A percentile compares a stretch with the other conserved stretches of the same genome.
phyloP scores from a whole-genome alignment of 2,888 invertebrate species.

The Drosophila prolongata region DNA sequence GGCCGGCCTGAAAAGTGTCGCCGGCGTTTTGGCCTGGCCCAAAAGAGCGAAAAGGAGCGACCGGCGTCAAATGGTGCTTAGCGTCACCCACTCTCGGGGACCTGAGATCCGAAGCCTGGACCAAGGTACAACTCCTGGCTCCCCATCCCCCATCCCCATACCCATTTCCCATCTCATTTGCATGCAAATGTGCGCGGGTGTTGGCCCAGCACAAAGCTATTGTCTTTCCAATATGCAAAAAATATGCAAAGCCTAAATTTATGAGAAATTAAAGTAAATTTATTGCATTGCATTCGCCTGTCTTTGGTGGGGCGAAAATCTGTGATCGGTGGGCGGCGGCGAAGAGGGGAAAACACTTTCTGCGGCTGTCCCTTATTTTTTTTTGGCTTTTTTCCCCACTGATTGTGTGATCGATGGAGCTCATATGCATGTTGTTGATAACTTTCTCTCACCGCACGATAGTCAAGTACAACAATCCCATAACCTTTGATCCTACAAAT shows the following conservation, averaged over 20 bases:
- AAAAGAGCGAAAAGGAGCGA: slow-evolving; percentile 26
- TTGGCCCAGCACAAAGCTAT: slow-evolving; percentile 70
- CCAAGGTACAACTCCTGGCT: slow-evolving; percentile 27
- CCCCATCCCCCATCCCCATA: slow-evolving; percentile 30
- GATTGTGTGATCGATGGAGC: slow-evolving; percentile 72
- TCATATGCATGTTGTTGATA: slow-evolving; percentile 52
- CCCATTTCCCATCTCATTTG: slow-evolving; percentile 63
- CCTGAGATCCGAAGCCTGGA: slow-evolving; percentile 12
- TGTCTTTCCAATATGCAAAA: slow-evolving; percentile 66
- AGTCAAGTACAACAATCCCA: slow-evolving; percentile 18
- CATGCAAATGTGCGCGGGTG: slow-evolving; percentile 80
- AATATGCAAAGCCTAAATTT: slow-evolving; percentile 82
- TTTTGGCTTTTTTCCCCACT: slow-evolving; percentile 34
- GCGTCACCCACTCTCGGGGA: slow-evolving; percentile 69
- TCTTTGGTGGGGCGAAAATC: slow-evolving; percentile 43
- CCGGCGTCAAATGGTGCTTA: slow-evolving; percentile 70
- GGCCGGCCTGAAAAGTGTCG: slow-evolving; percentile 57
- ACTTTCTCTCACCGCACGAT: slow-evolving; percentile 57
- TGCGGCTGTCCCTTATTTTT: slow-evolving; percentile 41
- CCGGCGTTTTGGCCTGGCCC: slow-evolving; percentile 24
- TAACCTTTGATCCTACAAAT: slow-evolving; percentile 25
- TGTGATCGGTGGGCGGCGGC: slow-evolving; percentile 38
- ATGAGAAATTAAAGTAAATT: slow-evolving; percentile 83
- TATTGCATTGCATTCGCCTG: slow-evolving; percentile 74
- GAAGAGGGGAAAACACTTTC: slow-evolving; percentile 58